Evolutionary conservation across 2,888 invertebrate genomes (phyloP), one percentile per base, ranked within the genome.

Genomic region (Lasiommata megera): DNA sequence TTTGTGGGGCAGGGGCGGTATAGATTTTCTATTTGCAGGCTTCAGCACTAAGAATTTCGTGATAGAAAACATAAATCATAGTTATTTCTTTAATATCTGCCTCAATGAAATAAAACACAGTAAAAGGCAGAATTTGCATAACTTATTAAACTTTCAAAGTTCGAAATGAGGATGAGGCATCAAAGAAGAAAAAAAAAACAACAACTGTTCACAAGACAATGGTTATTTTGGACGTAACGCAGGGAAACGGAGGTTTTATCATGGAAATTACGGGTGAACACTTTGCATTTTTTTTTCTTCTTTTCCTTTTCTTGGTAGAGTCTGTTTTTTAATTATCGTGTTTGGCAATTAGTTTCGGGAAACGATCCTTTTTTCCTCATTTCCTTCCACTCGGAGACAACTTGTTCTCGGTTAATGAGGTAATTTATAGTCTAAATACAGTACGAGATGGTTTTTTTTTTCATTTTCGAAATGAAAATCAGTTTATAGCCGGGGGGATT

Each of bases 311-410:
- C 66, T 76, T 72, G 70, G 72, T 72, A 77, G 69, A 79, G 82
- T 89, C 88, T 88, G 88, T 87, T 88, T 88, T 88, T 88, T 89
- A 89, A 90, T 88, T 88, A 88, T 85, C 88, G 85, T 88, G 88
- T 88, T 90, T 89, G 84, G 86, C 88, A 89, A 90, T 90, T 90
- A 89, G 89, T 88, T 90, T 85, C 77, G 82, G 84, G 84, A 80
- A 85, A 84, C 84, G 87, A 85, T 86, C 82, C 64, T 80, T 76
- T 80, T 80, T 82, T 79, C 76, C 80, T 76, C 77, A 75, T 77
- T 87, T 82, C 79, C 76, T 79, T 72, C 58, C 63, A 62, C 63
- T 74, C 70, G 70, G 71, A 72, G 74, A 72, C 82, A 88, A 88
- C 86, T 88, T 88, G 88, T 86, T 88, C 80, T 71, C 74, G 69